Evolutionary conservation across 2,888 invertebrate species (phyloP), one percentile per base, ranked within the genome.

Genomic region (Acanthosepion pharaonis): DNA sequence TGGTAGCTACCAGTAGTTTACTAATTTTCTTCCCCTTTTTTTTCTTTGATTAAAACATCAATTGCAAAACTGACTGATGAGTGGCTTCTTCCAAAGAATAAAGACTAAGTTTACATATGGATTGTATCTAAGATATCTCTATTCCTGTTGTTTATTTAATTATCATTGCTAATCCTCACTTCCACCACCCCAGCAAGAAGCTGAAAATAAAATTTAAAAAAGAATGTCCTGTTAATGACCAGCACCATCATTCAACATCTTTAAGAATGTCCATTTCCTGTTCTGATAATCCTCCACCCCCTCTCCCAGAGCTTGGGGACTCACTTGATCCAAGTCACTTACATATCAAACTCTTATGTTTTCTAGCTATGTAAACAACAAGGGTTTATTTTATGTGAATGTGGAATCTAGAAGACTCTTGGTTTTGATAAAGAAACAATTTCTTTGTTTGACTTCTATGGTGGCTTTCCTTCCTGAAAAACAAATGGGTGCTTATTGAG

Each of bases 271-370:
- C 78, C n/a, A 78, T 28, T 78, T 78, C 78, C 78, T n/a, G 78
- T 78, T 78, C 78, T 78, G 78, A 78, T 78, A 78, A 78, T 18
- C 78, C 33, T 3, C 42, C 42, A 2, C 42, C 42, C 42, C 42
- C 42, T 42, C 42, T 42, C 42, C 11, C 9, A 33, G 78, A 33
- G 15, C n/a, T 78, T 78, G n/a, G n/a, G 11, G n/a, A 78, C 78
- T 78, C 78, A 33, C n/a, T 78, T 78, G 78, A 15, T n/a, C n/a
- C n/a, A 78, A 78, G 78, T 33, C 78, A 78, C 78, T 78, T 78
- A 78, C 78, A 78, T 78, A 78, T 78, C 78, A 78, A 78, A 78
- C 33, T 78, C n/a, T 78, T 78, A 78, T 78, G 78, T 78, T 78
- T 78, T 78, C 78, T 78, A 11, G 78, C 18, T 78, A 78, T n/a